These are phyloP conservation scores for Otolemur garnettii DNA, from an alignment of 2,113 vertebrate genomes.

Conservation along the genomic window DNA sequence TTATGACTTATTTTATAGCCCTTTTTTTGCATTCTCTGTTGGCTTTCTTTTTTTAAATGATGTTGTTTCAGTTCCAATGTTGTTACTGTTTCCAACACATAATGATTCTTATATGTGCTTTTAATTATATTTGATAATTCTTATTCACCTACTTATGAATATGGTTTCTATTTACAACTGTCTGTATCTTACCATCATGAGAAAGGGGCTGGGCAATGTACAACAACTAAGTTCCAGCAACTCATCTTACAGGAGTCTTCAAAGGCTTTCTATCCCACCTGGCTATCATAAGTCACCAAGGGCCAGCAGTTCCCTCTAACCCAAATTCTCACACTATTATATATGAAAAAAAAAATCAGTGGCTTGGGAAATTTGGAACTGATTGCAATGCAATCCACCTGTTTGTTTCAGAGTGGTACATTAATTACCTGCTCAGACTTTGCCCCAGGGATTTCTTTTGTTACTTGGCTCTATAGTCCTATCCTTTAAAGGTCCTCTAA, in stretches of 20 bases:
- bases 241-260: background rate
- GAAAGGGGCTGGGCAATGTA: background rate
- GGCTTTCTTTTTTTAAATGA: background rate
- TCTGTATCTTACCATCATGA: background rate
- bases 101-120: background rate
- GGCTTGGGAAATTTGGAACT: constrained; percentile 16
- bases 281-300: background rate
- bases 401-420: background rate
- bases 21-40: background rate
- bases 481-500: background rate
- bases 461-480: background rate
- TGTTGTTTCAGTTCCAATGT: background rate
- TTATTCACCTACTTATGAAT: background rate
- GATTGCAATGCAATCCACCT: background rate
- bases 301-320: background rate
- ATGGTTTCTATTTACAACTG: background rate
- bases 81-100: background rate
- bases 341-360: background rate
- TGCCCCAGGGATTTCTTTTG: background rate
- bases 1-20: background rate
- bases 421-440: background rate
- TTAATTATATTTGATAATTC: background rate
- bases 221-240: background rate
- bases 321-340: background rate
- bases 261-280: background rate